Conservation (phyloP, 2,888 invertebrate genomes). For the Acrocyrtus sp. region DNA sequence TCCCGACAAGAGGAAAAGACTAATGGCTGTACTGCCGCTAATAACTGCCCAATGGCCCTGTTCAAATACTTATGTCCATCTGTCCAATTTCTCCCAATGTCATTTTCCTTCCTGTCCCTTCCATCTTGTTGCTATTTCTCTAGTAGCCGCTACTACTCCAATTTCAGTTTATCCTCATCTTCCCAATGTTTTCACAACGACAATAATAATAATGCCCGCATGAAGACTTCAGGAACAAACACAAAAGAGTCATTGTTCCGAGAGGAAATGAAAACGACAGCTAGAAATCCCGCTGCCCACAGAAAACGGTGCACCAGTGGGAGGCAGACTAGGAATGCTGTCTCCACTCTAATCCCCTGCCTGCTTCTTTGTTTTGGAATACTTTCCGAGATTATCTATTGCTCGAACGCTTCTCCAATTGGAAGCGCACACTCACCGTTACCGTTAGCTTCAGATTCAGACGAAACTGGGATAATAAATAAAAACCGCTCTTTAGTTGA, state of each 20-base stretch:
- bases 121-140: conserved; percentile 9
- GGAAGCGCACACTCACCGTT: conserved; percentile 12
- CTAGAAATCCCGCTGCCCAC: background rate
- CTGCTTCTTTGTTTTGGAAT: background rate
- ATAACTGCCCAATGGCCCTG: conserved; percentile 39
- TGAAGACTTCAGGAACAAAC: background rate
- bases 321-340: background rate
- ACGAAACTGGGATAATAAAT: too few species aligned
- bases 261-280: too few species aligned
- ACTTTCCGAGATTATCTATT: background rate
- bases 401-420: conserved; percentile 11
- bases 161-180: conserved; percentile 2
- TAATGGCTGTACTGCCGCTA: conserved; percentile 30
- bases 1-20: conserved; percentile 11
- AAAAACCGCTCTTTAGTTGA: too few species aligned
- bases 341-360: background rate
- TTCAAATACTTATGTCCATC: conserved; percentile 29
- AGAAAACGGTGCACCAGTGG: background rate
- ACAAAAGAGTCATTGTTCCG: too few species aligned
- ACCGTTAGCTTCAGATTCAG: too few species aligned
- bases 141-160: background rate
- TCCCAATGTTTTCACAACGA: background rate
- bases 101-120: conserved; percentile 1
- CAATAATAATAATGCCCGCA: background rate
- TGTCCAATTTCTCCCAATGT: conserved; percentile 15